These are phyloP conservation scores for Peucedramus taeniatus DNA, from an alignment of 2,113 vertebrate species.

Conservation along the genomic window DNA sequence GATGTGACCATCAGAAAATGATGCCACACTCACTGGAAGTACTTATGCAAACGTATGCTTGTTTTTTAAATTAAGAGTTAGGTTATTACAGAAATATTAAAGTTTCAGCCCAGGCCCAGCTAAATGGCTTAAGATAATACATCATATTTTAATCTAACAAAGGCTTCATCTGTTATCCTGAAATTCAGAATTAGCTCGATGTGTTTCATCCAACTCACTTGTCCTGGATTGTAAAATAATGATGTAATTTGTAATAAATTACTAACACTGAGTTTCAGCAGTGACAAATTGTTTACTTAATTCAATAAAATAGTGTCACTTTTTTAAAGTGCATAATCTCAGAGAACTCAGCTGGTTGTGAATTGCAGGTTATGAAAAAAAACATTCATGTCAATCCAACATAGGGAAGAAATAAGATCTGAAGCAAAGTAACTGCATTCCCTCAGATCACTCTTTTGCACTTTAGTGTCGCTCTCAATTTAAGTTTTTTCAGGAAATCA, in stretches of 20 bases:
- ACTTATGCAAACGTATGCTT: not conserved
- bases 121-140: constrained; percentile 55
- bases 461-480: constrained; percentile 60
- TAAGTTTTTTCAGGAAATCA: constrained; percentile 2
- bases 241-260: constrained; percentile 70
- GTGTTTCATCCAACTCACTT: constrained; percentile 41
- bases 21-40: not conserved
- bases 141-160: constrained; percentile 50
- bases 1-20: not conserved
- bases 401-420: constrained; percentile 50
- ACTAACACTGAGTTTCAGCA: constrained; percentile 32
- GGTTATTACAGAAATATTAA: constrained; percentile 6
- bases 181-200: constrained; percentile 42
- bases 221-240: constrained; percentile 43
- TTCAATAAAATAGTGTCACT: constrained; percentile 67
- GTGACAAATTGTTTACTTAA: constrained; percentile 71
- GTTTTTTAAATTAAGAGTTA: constrained; percentile 34
- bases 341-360: constrained; percentile 34
- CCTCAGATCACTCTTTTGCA: constrained; percentile 60
- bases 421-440: constrained; percentile 53
- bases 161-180: constrained; percentile 7
- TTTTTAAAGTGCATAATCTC: constrained; percentile 29
- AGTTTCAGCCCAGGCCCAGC: not conserved
- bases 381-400: constrained; percentile 40
- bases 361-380: constrained; percentile 55